Conservation (phyloP, 35 echinoderm and acorn worm species). For the Stichopus chloronotus region DNA sequence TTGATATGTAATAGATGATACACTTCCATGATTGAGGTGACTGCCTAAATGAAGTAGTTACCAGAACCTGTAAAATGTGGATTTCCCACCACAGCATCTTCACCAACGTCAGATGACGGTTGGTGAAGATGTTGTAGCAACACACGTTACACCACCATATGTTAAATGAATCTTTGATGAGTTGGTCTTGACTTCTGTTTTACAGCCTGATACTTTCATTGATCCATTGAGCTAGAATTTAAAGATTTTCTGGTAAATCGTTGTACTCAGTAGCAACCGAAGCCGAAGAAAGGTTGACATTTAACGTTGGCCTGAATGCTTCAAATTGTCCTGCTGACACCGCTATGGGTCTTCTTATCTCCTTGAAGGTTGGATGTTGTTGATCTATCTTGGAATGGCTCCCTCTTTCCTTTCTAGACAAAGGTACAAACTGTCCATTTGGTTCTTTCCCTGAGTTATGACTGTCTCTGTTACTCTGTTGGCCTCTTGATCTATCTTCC, state of each 20-base stretch:
- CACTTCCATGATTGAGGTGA: too few relatives aligned
- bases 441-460: not conserved
- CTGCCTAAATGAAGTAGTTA: too few relatives aligned
- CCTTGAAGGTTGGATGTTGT: not conserved
- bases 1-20: too few relatives aligned
- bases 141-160: too few relatives aligned
- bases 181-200: too few relatives aligned
- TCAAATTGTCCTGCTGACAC: constrained; percentile 3
- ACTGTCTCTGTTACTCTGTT: constrained; percentile 11
- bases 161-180: too few relatives aligned
- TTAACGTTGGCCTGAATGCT: constrained; percentile 14
- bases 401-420: not conserved
- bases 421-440: constrained; percentile 17
- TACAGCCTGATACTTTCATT: too few relatives aligned
- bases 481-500: not conserved
- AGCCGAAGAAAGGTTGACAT: constrained; percentile 28
- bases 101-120: too few relatives aligned
- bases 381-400: constrained; percentile 12
- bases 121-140: too few relatives aligned
- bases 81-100: too few relatives aligned
- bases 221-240: not conserved
- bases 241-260: constrained; percentile 32
- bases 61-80: too few relatives aligned
- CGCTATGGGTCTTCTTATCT: not conserved
- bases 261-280: constrained; percentile 44